These are phyloP conservation scores for Drosophila leontia DNA, from an alignment of 1,140 invertebrate species.

Conservation along the genomic window DNA sequence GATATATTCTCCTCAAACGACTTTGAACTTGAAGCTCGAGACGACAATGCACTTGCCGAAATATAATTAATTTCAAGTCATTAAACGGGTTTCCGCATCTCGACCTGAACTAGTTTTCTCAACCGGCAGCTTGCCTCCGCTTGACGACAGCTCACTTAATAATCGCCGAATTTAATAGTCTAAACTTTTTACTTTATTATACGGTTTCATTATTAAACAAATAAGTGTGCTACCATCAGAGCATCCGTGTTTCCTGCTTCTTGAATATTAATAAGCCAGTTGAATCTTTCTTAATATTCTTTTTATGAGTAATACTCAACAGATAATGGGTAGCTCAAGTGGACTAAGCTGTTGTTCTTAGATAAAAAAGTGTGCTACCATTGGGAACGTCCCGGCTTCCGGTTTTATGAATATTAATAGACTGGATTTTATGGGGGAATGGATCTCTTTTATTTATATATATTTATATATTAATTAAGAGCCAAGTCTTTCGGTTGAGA, in stretches of 20 bases:
- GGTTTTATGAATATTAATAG: conserved; percentile 22
- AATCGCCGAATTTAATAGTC: conserved; percentile 14
- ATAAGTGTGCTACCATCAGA: conserved; percentile 18
- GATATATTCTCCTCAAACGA: not conserved
- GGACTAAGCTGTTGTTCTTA: conserved; percentile 14
- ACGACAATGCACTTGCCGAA: conserved; percentile 43
- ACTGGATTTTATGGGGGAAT: conserved; percentile 1
- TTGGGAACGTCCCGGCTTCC: conserved; percentile 10
- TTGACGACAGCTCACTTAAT: conserved; percentile 48
- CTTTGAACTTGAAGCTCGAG: conserved; percentile 39
- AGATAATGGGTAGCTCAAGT: not conserved
- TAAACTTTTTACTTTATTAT: conserved; percentile 28
- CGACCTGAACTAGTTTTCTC: conserved; percentile 44
- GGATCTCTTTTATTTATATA: not conserved
- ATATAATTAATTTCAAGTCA: conserved; percentile 41
- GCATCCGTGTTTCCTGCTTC: conserved; percentile 25
- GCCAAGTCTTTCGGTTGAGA: not conserved
- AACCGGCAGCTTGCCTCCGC: conserved; percentile 9
- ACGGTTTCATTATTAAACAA: conserved; percentile 24
- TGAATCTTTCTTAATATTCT: conserved; percentile 26
- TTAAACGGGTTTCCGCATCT: conserved; percentile 50
- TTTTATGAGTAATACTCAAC: conserved; percentile 2
- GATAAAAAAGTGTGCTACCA: conserved; percentile 10
- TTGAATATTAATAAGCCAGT: conserved; percentile 9
- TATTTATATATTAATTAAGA: not conserved